Conservation (phyloP, 2,888 invertebrate species). For the Hydriomena furcata region DNA sequence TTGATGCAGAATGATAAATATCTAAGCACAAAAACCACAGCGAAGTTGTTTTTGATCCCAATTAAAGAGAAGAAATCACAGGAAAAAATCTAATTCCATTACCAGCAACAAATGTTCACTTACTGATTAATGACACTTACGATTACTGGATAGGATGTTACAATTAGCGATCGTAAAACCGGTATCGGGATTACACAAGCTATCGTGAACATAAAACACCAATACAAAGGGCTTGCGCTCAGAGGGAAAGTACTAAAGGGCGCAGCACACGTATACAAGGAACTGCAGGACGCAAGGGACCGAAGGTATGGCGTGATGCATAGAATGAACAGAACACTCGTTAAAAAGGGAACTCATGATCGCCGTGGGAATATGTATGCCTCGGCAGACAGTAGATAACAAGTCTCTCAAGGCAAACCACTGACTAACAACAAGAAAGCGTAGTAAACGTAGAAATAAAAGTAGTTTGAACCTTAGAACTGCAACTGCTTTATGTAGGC, state of each 20-base stretch:
- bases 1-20: too few relatives aligned
- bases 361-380: too few relatives aligned
- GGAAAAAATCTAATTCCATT: conserved; percentile 12
- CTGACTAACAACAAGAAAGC: too few relatives aligned
- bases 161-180: conserved; percentile 42
- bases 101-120: conserved; percentile 7
- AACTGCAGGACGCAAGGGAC: background rate
- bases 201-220: conserved; percentile 51
- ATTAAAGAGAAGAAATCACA: background rate
- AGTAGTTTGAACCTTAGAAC: too few relatives aligned
- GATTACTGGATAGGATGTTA: conserved; percentile 25
- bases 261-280: background rate
- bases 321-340: too few relatives aligned
- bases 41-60: background rate
- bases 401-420: too few relatives aligned
- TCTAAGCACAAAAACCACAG: too few relatives aligned
- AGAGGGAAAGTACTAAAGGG: background rate
- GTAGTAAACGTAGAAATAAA: too few relatives aligned
- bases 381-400: too few relatives aligned
- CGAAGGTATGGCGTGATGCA: too few relatives aligned
- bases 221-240: conserved; percentile 48
- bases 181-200: conserved; percentile 49
- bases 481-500: background rate
- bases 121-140: conserved; percentile 5
- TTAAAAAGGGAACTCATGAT: too few relatives aligned